Evolutionary conservation across 2,113 vertebrate genomes (phyloP).

Genomic region (Tragelaphus imberbis): DNA sequence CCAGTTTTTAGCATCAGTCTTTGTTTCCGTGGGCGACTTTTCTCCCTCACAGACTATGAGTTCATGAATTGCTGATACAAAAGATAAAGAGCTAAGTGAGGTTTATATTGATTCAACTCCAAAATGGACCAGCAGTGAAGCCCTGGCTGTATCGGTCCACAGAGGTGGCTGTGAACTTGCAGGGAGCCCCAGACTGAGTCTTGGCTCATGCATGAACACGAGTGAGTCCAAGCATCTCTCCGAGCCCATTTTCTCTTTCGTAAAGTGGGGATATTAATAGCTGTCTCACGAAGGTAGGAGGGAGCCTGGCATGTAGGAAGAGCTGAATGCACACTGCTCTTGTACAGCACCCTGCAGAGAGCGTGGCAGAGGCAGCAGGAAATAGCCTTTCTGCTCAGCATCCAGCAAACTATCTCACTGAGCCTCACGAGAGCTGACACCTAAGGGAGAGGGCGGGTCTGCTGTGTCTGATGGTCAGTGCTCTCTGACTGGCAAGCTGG

Average conservation of each 20-base stretch:
- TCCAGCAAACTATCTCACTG: not conserved
- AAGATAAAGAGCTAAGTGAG: not conserved
- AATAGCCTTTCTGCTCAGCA: not conserved
- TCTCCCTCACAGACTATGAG: not conserved
- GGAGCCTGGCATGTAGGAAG: not conserved
- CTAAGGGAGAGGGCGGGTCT: not conserved
- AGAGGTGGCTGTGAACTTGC: not conserved
- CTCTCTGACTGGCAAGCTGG: not conserved
- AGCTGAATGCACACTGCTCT: not conserved
- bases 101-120: not conserved
- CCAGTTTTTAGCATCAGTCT: not conserved
- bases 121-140: not conserved
- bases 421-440: not conserved
- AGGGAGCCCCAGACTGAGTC: not conserved
- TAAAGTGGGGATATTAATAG: not conserved
- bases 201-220: not conserved
- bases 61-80: not conserved
- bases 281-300: not conserved
- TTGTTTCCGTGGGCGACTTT: not conserved
- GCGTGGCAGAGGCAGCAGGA: not conserved
- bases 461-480: rapidly evolving
- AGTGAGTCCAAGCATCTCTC: not conserved
- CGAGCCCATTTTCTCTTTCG: not conserved
- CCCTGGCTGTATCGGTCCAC: not conserved
- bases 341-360: not conserved